These are phyloP conservation scores for Eulemur mongoz DNA, from an alignment of 2,797 vertebrate species.

Conservation along the genomic window DNA sequence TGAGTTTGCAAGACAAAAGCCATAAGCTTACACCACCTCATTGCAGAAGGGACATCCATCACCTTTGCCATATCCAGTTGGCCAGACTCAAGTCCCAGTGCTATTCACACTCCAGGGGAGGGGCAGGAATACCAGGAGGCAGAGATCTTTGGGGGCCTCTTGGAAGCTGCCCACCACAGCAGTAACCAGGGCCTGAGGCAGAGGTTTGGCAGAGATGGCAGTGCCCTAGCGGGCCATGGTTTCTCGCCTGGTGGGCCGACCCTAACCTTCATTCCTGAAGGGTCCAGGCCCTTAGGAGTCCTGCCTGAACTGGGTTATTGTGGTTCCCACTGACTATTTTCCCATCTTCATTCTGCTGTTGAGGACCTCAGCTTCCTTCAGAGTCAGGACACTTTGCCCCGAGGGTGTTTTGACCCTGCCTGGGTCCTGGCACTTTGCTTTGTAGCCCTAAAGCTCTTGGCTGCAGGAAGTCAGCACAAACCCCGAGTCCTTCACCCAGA, in stretches of 20 bases:
- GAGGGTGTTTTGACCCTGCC: not conserved
- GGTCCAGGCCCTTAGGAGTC: not conserved
- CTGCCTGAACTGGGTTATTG: not conserved
- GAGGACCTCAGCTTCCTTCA: not conserved
- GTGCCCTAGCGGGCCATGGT: fast-evolving
- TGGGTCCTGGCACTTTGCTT: not conserved
- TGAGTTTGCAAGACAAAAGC: not conserved
- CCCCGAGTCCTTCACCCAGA: fast-evolving
- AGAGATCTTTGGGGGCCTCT: not conserved
- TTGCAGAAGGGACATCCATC: not conserved
- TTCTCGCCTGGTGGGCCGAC: fast-evolving
- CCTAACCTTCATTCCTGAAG: not conserved
- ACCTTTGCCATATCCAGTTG: fast-evolving
- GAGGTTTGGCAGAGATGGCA: not conserved
- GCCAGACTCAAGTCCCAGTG: fast-evolving
- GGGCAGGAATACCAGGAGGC: not conserved
- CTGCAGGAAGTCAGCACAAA: not conserved
- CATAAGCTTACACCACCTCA: fast-evolving
- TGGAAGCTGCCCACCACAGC: fast-evolving
- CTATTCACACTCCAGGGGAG: fast-evolving
- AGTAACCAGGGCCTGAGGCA: not conserved
- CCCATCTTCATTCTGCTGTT: not conserved
- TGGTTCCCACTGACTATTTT: not conserved
- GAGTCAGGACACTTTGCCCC: not conserved
- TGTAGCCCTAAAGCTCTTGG: not conserved